A percentile compares a stretch with the other conserved stretches of the same genome.
Evolutionary conservation across 2,888 invertebrate genomes (phyloP).

Genomic region (Lasioglossum vierecki): DNA sequence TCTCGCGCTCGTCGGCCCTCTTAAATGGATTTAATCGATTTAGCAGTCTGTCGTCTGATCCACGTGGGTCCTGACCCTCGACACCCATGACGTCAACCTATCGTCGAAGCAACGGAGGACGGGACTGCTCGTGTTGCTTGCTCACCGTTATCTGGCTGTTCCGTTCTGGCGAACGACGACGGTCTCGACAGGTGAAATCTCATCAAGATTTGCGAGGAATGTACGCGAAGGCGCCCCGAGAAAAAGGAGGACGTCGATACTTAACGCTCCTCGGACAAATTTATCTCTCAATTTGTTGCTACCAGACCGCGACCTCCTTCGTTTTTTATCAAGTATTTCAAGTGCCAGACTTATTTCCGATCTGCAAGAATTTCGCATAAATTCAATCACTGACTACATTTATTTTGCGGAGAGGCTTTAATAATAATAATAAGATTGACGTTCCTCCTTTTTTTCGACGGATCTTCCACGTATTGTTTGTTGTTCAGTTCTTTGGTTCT

Average conservation of each 20-base stretch:
- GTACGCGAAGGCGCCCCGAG: neutral
- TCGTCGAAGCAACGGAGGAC: slow-evolving; percentile 25
- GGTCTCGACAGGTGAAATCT: slow-evolving; percentile 50
- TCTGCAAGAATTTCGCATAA: neutral
- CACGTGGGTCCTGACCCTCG: slow-evolving; percentile 52
- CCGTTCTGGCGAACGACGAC: slow-evolving; percentile 29
- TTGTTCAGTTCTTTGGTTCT: neutral
- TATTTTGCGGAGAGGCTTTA: neutral
- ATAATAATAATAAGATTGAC: no score
- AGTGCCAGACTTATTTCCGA: neutral
- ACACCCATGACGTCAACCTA: slow-evolving; percentile 56
- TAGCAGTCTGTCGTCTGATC: slow-evolving; percentile 44
- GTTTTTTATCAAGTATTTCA: neutral
- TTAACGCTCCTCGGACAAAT: neutral
- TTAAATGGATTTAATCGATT: slow-evolving; percentile 67
- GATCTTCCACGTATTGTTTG: neutral
- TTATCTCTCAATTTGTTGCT: neutral
- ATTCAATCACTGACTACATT: neutral
- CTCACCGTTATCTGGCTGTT: slow-evolving; percentile 42
- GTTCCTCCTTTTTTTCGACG: neutral
- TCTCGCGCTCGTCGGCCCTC: slow-evolving; percentile 41
- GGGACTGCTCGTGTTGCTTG: slow-evolving; percentile 40
- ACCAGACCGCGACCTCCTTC: neutral
- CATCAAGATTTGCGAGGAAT: slow-evolving; percentile 1
- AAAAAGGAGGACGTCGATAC: neutral